Evolutionary conservation across 53 echinoderm and acorn worm species (phyloP), one percentile per base, ranked within the genome.

Genomic region (Echinometra lucunter): DNA sequence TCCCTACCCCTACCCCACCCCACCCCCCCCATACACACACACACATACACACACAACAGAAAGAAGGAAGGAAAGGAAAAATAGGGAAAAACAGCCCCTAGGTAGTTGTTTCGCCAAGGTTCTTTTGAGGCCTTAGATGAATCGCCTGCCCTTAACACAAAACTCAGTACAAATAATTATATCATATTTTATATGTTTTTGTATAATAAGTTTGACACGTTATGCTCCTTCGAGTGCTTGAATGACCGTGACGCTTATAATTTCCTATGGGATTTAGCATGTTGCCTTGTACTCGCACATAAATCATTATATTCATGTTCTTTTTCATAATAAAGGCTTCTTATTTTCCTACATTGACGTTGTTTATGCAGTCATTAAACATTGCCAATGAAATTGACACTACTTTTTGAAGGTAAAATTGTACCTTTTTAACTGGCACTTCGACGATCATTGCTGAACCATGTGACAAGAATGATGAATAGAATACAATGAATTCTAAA

Each of bases 241-340:
- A 85, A 47, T 85, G 85, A n/a, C 85, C 85, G 7, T 53, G 85
- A 85, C 47, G 49, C 49, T 13, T 1, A 53, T 49, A 49, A 30
- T 28, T 45, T 12, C 30, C 0, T 49, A 49, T 85, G 53, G 85
- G 85, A 49, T 49, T 30, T 28, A 9, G 49, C 45, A 85, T 12
- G 5, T 37, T 15, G 13, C 85, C 85, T 49, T 15, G 85, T 2
- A 27, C 49, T 85, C 85, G 28, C 85, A 49, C 5, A 85, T 85
- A 85, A 53, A 85, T 85, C 47, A 85, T 85, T 10, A 85, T 10
- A 85, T 85, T 28, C 27, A 85, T 28, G 53, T 85, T n/a, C n/a
- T n/a, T n/a, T n/a, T 85, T 85, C 28, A 45, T 40, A 40, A 40
- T 78, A 4, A 78, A 78, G 23, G 38, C 6, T 38, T 40, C 17